Percentiles rank a stretch among this genome's conserved stretches.
These are phyloP conservation scores for Psilopsiagon aurifrons DNA, from an alignment of 2,113 vertebrate genomes.

Conservation along the genomic window DNA sequence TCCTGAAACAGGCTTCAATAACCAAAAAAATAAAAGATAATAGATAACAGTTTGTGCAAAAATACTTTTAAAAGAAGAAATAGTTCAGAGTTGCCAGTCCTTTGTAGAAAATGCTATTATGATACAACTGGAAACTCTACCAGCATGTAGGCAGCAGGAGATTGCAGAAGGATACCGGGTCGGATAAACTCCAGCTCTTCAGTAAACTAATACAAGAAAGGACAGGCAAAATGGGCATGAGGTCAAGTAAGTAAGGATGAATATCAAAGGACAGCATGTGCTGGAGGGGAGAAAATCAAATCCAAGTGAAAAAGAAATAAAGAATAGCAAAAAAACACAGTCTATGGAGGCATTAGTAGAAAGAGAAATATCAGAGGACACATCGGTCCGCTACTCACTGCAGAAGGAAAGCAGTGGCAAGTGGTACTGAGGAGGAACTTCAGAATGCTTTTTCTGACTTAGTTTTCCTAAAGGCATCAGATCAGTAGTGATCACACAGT, in stretches of 20 bases:
- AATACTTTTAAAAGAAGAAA: not conserved
- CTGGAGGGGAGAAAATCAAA: slow-evolving; percentile 27
- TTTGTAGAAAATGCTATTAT: not conserved
- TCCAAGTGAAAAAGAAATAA: not conserved
- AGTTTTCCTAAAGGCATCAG: not conserved
- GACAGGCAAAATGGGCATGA: not conserved
- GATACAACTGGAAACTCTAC: not conserved
- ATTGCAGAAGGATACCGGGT: not conserved
- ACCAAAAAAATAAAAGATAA: not conserved
- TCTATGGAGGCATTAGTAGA: not conserved
- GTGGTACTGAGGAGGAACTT: not conserved
- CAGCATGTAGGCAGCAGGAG: not conserved
- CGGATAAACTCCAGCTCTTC: not conserved
- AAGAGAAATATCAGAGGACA: slow-evolving; percentile 13
- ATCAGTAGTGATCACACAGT: not conserved
- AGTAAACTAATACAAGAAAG: not conserved
- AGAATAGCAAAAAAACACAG: not conserved
- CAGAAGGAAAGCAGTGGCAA: not conserved
- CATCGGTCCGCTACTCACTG: not conserved
- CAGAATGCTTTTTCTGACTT: not conserved
- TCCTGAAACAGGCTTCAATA: not conserved
- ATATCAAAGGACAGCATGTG: not conserved
- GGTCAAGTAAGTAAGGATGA: slow-evolving; percentile 9
- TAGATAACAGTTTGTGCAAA: not conserved
- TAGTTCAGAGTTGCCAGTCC: not conserved